Evolutionary conservation across 2,113 vertebrate species (phyloP).

Genomic region (Ictidomys tridecemlineatus): DNA sequence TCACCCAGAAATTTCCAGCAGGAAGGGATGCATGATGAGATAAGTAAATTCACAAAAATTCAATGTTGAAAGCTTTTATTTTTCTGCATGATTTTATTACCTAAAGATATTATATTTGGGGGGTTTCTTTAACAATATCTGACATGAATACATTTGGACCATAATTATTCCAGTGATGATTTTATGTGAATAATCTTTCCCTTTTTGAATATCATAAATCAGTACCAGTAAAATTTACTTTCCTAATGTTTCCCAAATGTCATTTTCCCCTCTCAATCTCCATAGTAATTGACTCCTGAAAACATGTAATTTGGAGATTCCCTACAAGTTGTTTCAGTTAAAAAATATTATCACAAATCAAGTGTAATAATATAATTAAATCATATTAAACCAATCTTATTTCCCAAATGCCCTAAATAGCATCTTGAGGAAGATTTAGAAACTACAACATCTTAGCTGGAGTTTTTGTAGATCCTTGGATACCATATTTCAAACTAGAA

Average conservation of each 20-base stretch:
- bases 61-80: not conserved
- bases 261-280: not conserved
- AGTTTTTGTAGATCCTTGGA: not conserved
- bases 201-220: not conserved
- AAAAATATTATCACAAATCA: not conserved
- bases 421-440: not conserved
- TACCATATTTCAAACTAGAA: not conserved
- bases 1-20: slow-evolving; percentile 12
- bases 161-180: not conserved
- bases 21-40: not conserved
- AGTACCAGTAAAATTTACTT: slow-evolving; percentile 5
- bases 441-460: not conserved
- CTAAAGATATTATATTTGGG: not conserved
- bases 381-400: not conserved
- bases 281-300: not conserved
- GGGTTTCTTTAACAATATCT: not conserved
- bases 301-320: not conserved
- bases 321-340: not conserved
- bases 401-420: not conserved
- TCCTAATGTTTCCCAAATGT: not conserved
- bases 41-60: not conserved
- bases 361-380: not conserved
- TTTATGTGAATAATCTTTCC: not conserved
- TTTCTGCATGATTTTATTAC: not conserved
- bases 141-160: not conserved